Base-by-base conservation (phyloP, 2,797 vertebrate genomes). In the Nothura maculosa region DNA sequence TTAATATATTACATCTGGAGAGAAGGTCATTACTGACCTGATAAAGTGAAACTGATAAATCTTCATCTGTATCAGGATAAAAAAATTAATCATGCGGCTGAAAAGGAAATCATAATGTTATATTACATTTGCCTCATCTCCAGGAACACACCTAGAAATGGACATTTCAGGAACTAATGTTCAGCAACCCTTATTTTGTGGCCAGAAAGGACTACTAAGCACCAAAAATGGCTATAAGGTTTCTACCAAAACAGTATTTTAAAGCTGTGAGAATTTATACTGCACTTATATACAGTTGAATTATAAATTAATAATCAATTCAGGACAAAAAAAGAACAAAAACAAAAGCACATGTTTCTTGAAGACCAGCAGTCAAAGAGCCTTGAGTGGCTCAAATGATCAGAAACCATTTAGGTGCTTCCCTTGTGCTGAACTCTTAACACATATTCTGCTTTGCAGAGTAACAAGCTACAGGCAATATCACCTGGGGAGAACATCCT, bases 1-100 rank as follows among this genome's bases (percentile, higher is more conserved):
- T 90, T 60, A 86, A 95, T 92, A 58, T 88, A 92, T 92, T 74
- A 84, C 10, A 58, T 77, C 52, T 81, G 70, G 63, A 89, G 40
- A 93, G 57, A 93, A 79, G 67, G 63, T 34, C 45, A 88, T 86
- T 94, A 91, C 54, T 89, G 82, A 86, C 54, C 48, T 88, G 91
- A 91, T 57, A 84, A 93, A 96, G 81, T 92, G 85, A 90, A 96
- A 92, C 32, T 75, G 87, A 92, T 91, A 91, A 92, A 93, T 95
- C 85, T 89, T 88, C 82, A 91, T 48, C 64, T 30, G 36, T 40
- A 93, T 64, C 10, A 77, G 9, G 17, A 88, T 72, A 93, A 91
- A 93, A 89, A 89, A 70, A 86, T 87, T 67, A 87, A 92, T 94
- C 77, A 70, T 58, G 21, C 67, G 12, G 63, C 48, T 79, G 75